Evolutionary conservation across 1,140 invertebrate genomes (phyloP), one percentile per base, ranked within the genome.

Genomic region (Hypothenemus hampei): DNA sequence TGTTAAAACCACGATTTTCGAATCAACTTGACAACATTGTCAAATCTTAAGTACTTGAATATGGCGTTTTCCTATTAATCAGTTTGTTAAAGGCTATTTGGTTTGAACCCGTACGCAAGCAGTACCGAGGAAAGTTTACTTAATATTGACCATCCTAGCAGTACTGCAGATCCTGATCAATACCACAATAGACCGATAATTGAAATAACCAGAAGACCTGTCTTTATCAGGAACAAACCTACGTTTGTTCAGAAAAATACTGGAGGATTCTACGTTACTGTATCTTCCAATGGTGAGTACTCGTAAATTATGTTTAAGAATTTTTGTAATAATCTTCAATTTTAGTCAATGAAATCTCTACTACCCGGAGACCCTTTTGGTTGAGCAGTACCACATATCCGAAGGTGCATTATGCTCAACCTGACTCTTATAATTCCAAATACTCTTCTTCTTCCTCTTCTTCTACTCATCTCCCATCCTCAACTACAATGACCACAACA

Each of bases 211-310:
- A 23, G 37, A 29, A 48, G 54, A 13, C 54, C 54, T 1, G 54
- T 56, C 41, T 56, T 49, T 23, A 56, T 56, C 8, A 56, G 45
- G 33, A 56, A 56, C 24, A 48, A 49, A 56, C 45, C 54, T 6
- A 37, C 54, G 6, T 57, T 57, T 45, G 51, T 57, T 19, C 26
- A 50, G 19, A 57, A 51, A 16, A 46, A 21, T 20, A 40, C 37
- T n/a, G 55, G 35, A 18, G 55, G 55, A 22, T 57, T 57, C 36
- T 57, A 50, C 24, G 48, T 57, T n/a, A 57, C 55, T 23, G 29
- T 24, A 21, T 37, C 46, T 22, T 13, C 43, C 1, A 29, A 29
- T 7, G 26, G 6, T 6, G 26, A 7, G 26, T 7, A 7, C 26
- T 29, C n/a, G 26, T 6, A 29, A 29, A 29, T 7, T n/a, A 7